Conservation (phyloP, 2,888 invertebrate genomes). For the Callyntrura guangdongensis region DNA sequence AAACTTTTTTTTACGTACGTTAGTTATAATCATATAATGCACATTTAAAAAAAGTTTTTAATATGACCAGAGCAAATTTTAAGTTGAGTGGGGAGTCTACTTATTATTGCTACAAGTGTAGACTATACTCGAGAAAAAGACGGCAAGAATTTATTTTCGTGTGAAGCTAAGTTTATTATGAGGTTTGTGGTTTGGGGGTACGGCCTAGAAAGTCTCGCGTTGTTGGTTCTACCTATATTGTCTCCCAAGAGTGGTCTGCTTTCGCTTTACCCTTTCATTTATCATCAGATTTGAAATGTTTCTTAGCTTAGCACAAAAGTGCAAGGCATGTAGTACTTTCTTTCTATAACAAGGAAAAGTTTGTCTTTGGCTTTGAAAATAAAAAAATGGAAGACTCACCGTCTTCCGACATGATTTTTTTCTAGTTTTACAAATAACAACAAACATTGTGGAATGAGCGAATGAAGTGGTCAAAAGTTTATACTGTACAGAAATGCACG, state of each 20-base stretch:
- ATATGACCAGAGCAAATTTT: neutral
- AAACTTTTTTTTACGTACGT: neutral
- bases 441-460: neutral
- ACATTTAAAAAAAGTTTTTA: neutral
- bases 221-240: neutral
- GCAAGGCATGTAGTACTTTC: neutral
- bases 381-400: neutral
- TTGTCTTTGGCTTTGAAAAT: neutral
- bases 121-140: neutral
- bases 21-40: too few species aligned
- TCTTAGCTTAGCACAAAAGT: neutral
- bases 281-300: constrained; percentile 39
- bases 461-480: constrained; percentile 12
- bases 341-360: neutral
- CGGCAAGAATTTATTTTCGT: neutral
- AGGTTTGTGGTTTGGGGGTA: constrained; percentile 43
- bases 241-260: constrained; percentile 4
- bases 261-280: constrained; percentile 9
- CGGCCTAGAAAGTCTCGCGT: neutral
- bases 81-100: neutral
- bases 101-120: neutral
- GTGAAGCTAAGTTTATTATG: constrained; percentile 13
- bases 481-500: neutral
- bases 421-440: neutral
- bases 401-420: neutral